A percentile compares a stretch with the other conserved stretches of the same genome.
Evolutionary conservation across 2,113 vertebrate genomes (phyloP).

Genomic region (Falcunculus frontatus): DNA sequence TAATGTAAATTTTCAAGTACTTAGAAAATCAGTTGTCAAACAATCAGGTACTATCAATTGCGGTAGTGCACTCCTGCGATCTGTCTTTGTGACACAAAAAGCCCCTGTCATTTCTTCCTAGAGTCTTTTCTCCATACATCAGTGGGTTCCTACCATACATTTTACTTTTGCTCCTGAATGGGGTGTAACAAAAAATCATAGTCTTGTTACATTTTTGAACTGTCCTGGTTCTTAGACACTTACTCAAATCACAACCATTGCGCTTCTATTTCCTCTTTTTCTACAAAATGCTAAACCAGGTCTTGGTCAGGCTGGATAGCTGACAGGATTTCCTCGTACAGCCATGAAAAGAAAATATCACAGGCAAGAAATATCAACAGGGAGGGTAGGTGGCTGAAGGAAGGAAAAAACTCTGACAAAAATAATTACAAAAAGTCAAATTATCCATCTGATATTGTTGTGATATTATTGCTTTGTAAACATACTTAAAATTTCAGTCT

Average conservation of each 20-base stretch:
- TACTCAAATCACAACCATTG: background rate
- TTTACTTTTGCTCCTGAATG: background rate
- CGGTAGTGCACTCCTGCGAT: background rate
- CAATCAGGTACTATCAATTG: background rate
- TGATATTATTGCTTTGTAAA: background rate
- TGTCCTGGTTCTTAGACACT: background rate
- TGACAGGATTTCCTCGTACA: background rate
- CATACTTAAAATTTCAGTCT: background rate
- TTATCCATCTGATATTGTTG: background rate
- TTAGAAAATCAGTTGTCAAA: background rate
- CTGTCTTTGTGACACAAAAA: background rate
- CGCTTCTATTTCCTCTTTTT: background rate
- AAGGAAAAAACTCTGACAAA: background rate
- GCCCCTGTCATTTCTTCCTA: background rate
- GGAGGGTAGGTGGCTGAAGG: background rate
- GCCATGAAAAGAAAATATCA: background rate
- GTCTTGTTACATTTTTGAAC: background rate
- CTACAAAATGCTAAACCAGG: background rate
- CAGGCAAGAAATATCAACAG: background rate
- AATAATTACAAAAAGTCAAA: background rate
- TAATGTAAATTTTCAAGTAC: background rate
- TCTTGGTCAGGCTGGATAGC: background rate
- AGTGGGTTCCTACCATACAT: background rate
- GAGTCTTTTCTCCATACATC: background rate
- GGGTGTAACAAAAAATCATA: background rate